Evolutionary conservation across 2,888 invertebrate genomes (phyloP).

Genomic region (Ennomos fuscantarius): DNA sequence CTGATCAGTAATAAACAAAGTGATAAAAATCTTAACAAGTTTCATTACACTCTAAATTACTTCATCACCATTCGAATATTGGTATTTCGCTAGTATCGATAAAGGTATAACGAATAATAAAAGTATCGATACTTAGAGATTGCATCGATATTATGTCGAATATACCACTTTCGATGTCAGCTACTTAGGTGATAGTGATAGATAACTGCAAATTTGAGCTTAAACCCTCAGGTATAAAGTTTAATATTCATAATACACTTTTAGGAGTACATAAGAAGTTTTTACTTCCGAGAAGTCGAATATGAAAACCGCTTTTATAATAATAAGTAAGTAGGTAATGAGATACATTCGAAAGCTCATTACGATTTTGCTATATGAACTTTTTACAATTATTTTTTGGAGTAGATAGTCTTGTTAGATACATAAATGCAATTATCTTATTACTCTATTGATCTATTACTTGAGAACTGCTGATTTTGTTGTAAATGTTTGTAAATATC

Average conservation of each 20-base stretch:
- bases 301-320: constrained; percentile 47
- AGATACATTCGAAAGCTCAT: constrained; percentile 1
- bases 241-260: not conserved
- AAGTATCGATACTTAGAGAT: not conserved
- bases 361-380: not conserved
- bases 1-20: constrained; percentile 13
- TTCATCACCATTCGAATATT: constrained; percentile 42
- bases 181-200: not conserved
- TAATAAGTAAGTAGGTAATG: constrained; percentile 12
- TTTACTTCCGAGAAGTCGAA: constrained; percentile 42
- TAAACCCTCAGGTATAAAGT: constrained; percentile 11
- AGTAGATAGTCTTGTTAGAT: too few relatives aligned
- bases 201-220: constrained; percentile 12
- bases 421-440: too few relatives aligned
- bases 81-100: constrained; percentile 29
- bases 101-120: constrained; percentile 13
- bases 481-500: too few relatives aligned
- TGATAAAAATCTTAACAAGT: constrained; percentile 25
- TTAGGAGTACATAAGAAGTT: constrained; percentile 50
- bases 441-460: too few relatives aligned
- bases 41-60: constrained; percentile 34
- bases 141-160: not conserved
- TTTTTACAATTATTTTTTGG: too few relatives aligned
- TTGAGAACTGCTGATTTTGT: too few relatives aligned
- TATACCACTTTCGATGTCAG: not conserved